Conservation (phyloP, 2,113 vertebrate genomes). For the Crotalus tigris region DNA sequence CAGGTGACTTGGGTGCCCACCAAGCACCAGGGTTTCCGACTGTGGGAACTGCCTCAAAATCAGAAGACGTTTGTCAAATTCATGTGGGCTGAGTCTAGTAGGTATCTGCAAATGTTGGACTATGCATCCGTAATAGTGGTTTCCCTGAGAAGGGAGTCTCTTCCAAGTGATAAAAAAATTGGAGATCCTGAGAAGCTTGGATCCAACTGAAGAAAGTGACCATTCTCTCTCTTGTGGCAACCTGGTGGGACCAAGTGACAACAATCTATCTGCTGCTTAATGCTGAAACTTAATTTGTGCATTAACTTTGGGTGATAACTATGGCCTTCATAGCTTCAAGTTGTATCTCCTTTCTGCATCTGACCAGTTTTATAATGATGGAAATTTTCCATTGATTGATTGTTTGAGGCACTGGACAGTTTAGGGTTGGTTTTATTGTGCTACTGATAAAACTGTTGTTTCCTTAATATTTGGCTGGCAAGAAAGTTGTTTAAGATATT, state of each 20-base stretch:
- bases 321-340: background rate
- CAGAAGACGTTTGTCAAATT: conserved; percentile 45
- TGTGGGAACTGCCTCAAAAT: background rate
- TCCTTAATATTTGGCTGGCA: background rate
- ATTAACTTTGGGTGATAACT: background rate
- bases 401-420: background rate
- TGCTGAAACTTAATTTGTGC: background rate
- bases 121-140: too few species aligned
- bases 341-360: background rate
- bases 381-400: background rate
- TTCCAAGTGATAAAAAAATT: background rate
- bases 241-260: background rate
- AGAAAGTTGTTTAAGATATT: background rate
- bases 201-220: background rate
- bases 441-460: background rate
- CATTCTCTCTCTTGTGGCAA: background rate
- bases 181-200: background rate
- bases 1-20: background rate
- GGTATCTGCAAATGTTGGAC: background rate
- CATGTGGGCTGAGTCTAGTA: conserved; percentile 47
- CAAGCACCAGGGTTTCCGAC: conserved; percentile 1
- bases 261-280: background rate
- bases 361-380: background rate
- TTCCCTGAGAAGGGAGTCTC: background rate
- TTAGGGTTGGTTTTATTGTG: background rate